These are phyloP conservation scores for Pogonomyrmex californicus DNA, from an alignment of 1,140 invertebrate genomes.

Conservation along the genomic window DNA sequence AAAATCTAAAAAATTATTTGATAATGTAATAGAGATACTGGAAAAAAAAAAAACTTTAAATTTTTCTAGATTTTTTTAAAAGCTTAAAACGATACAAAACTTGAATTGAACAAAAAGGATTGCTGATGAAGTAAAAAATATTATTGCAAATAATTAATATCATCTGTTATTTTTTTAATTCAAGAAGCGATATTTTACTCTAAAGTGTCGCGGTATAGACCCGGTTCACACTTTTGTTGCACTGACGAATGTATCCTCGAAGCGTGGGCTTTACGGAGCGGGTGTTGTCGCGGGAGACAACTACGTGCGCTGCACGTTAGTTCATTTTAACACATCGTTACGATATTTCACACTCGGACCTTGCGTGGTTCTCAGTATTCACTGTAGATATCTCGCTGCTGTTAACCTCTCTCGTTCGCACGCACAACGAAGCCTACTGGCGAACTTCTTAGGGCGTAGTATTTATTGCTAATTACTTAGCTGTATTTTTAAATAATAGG, in stretches of 20 bases:
- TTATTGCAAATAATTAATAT: no score
- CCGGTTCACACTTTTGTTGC: slow-evolving; percentile 26
- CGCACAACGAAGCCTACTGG: neutral
- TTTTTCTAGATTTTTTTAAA: no score
- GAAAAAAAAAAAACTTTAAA: no score
- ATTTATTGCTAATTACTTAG: slow-evolving; percentile 18
- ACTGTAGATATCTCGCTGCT: slow-evolving; percentile 42
- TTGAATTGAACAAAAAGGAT: no score
- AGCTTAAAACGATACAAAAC: no score
- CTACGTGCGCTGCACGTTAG: slow-evolving; percentile 71
- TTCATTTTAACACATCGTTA: slow-evolving; percentile 82
- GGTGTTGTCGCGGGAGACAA: slow-evolving; percentile 41
- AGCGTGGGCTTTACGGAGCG: slow-evolving; percentile 8
- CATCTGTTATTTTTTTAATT: neutral
- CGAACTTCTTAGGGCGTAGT: neutral
- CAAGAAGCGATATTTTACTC: neutral
- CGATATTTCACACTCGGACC: slow-evolving; percentile 80
- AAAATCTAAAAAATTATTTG: no score
- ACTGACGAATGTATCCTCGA: slow-evolving; percentile 1
- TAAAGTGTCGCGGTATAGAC: neutral
- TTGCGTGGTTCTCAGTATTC: slow-evolving; percentile 56
- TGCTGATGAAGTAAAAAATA: no score
- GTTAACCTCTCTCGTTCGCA: slow-evolving; percentile 36
- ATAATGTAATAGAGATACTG: no score
- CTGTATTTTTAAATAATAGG: neutral